These are phyloP conservation scores for Drosophila eugracilis DNA, from an alignment of 1,140 invertebrate species.

Conservation along the genomic window DNA sequence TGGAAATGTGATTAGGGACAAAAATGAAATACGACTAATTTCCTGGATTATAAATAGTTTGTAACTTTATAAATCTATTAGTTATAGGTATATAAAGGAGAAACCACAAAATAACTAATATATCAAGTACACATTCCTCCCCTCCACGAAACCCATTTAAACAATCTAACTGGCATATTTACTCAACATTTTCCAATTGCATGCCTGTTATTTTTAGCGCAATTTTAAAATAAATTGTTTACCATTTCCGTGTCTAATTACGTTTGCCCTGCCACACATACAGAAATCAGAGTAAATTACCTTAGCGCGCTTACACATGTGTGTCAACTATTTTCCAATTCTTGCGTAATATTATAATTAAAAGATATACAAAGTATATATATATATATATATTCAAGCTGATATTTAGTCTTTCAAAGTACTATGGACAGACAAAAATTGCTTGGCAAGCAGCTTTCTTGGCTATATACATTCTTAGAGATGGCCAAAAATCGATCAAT, in stretches of 20 bases:
- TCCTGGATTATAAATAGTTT: not conserved
- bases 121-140: too few species aligned
- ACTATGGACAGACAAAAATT: not conserved
- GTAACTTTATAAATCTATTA: not conserved
- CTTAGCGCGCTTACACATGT: not conserved
- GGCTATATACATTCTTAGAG: not conserved
- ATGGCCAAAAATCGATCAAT: not conserved
- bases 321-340: not conserved
- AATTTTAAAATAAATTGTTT: conserved; percentile 8
- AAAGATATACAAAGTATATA: too few species aligned
- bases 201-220: not conserved
- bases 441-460: not conserved
- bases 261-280: conserved; percentile 20
- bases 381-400: not conserved
- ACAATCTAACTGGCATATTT: not conserved
- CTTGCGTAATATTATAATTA: not conserved
- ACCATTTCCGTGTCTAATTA: conserved; percentile 57
- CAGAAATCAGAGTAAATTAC: conserved; percentile 3
- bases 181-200: conserved; percentile 1
- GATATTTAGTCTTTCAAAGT: not conserved
- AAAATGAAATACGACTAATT: not conserved
- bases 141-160: not conserved
- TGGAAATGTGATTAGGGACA: not conserved
- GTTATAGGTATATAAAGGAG: too few species aligned
- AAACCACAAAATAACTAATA: too few species aligned